Evolutionary conservation across 2,888 invertebrate species (phyloP), one percentile per base, ranked within the genome.

Genomic region (Eupithecia centaureata): DNA sequence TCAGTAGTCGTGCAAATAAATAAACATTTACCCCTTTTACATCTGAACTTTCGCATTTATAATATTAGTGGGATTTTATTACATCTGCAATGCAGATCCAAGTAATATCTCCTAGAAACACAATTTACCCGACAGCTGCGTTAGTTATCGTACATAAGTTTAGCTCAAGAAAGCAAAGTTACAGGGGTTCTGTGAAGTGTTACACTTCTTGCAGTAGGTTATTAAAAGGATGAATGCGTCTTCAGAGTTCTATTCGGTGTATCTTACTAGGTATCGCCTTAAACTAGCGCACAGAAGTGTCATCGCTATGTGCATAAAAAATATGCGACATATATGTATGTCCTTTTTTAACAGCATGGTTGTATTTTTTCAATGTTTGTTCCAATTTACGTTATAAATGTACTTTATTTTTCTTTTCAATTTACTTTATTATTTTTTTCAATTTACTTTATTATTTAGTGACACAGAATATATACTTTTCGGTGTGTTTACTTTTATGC

Each of bases 1-100:
- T 22, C 18, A 10, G 42, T 22, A 8, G 0, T 22, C 47, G 22
- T 22, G 12, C 10, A 42, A 22, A 47, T 47, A 22, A 47, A 47
- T 22, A 47, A 47, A 22, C 22, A 47, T 47, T 47, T 47, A 47
- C 22, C 12, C 47, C 18, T 8, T 4, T 42, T 8, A 12, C 47
- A 60, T 47, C 22, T 47, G 47, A 47, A 47, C 47, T 10, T 22
- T 47, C 42, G 22, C 42, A 47, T 47, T 22, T 22, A 22, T 47
- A 12, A 47, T 47, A 47, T 47, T 47, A 47, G 22, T 4, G 3
- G 22, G 47, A 47, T 52, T 65, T 65, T 65, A 61, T 56, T 25
- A 54, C 61, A 67, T 52, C 67, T 67, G 67, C 67, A 67, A 62
- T 67, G 67, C 65, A 65, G 65, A 15, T 13, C 28, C 22, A 30